Percentiles rank a stretch among this genome's conserved stretches.
Evolutionary conservation across 53 echinoderm and acorn worm species (phyloP).

Genomic region (Henricia sp.): DNA sequence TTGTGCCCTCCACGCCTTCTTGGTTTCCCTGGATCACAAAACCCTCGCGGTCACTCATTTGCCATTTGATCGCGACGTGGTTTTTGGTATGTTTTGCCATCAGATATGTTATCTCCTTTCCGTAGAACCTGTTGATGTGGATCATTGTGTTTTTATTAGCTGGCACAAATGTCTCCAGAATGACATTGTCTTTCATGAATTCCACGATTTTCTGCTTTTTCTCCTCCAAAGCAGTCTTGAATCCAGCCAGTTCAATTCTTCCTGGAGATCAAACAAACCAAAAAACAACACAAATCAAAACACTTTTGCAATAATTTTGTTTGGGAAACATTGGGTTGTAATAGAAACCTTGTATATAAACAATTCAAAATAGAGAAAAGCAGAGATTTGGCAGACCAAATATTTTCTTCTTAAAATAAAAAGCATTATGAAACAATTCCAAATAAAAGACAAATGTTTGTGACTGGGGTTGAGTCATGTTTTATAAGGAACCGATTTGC

Average conservation of each 20-base stretch:
- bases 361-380: too few relatives aligned
- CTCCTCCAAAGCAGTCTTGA: conserved; percentile 23
- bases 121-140: conserved; percentile 11
- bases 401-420: too few relatives aligned
- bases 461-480: too few relatives aligned
- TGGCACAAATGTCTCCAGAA: conserved; percentile 1
- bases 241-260: conserved; percentile 27
- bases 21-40: conserved; percentile 28
- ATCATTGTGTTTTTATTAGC: conserved; percentile 6
- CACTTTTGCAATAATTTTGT: too few relatives aligned
- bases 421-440: too few relatives aligned
- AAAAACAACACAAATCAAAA: too few relatives aligned
- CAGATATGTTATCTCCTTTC: conserved; percentile 6
- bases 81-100: too few relatives aligned
- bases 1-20: conserved; percentile 13
- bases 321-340: too few relatives aligned
- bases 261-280: background rate
- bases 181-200: conserved; percentile 42
- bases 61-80: background rate
- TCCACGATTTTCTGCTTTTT: background rate
- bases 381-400: too few relatives aligned
- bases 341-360: too few relatives aligned
- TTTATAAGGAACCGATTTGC: too few relatives aligned
- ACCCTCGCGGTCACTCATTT: conserved; percentile 16
- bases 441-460: too few relatives aligned